These are phyloP conservation scores for Apogon hyalosoma DNA, from an alignment of 2,797 vertebrate genomes.

Conservation along the genomic window DNA sequence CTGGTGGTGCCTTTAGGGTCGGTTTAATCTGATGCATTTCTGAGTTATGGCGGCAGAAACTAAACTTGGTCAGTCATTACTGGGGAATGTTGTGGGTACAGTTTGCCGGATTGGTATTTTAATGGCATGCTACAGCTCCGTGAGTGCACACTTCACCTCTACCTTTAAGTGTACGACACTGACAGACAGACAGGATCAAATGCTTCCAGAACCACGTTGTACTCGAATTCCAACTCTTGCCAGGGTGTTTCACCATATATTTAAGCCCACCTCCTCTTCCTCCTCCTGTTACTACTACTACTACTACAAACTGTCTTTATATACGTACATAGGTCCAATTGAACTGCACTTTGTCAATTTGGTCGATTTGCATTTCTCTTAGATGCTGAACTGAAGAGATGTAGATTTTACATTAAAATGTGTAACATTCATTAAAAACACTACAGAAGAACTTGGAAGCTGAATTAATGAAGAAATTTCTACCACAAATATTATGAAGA, in stretches of 20 bases:
- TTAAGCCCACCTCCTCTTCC: constrained; percentile 16
- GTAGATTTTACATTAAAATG: too few species aligned
- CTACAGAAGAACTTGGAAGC: too few species aligned
- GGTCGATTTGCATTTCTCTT: too few species aligned
- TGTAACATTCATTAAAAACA: too few species aligned
- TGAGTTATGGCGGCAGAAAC: neutral
- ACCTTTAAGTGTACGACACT: neutral
- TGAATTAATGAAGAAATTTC: too few species aligned
- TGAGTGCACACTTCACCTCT: neutral
- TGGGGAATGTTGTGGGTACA: constrained; percentile 9
- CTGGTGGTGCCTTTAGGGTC: neutral
- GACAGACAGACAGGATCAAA: constrained; percentile 1
- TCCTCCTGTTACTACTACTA: neutral
- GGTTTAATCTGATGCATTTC: neutral
- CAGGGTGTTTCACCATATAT: constrained; percentile 57
- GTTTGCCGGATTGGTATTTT: neutral
- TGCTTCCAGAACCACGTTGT: constrained; percentile 58
- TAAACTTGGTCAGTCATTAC: neutral
- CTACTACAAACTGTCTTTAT: neutral
- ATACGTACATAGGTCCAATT: too few species aligned
- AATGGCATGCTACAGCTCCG: neutral
- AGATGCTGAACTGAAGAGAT: too few species aligned
- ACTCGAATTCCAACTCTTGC: constrained; percentile 45
- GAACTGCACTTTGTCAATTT: too few species aligned
- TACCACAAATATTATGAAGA: too few species aligned